Percentiles rank a stretch among this genome's conserved stretches.
These are phyloP conservation scores for Candidula unifasciata DNA, from an alignment of 2,888 invertebrate genomes.

Conservation along the genomic window DNA sequence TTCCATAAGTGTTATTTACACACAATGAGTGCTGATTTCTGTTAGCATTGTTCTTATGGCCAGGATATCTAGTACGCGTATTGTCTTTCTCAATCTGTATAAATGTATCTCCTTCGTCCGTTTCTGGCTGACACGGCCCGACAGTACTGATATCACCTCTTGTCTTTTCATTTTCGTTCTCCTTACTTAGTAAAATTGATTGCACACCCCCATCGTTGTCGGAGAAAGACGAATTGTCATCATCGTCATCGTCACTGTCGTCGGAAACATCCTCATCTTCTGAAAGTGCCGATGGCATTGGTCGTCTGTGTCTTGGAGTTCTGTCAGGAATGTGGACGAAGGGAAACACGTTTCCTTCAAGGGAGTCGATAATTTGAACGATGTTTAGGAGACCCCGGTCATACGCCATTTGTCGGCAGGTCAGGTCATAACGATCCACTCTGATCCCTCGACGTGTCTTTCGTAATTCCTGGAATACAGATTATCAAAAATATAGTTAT, in stretches of 20 bases:
- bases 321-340: conserved; percentile 63
- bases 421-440: conserved; percentile 61
- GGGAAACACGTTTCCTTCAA: conserved; percentile 68
- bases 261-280: background rate
- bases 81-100: background rate
- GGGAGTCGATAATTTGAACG: conserved; percentile 74
- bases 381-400: conserved; percentile 68
- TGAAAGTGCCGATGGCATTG: conserved; percentile 57
- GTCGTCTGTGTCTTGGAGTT: conserved; percentile 60
- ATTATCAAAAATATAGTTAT: background rate
- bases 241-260: conserved; percentile 11
- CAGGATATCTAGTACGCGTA: background rate
- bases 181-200: background rate
- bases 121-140: no score
- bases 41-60: no score
- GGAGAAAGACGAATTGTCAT: background rate
- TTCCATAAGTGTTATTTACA: no score
- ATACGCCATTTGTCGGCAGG: conserved; percentile 75
- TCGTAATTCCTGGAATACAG: conserved; percentile 38
- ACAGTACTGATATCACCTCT: background rate
- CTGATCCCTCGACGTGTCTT: conserved; percentile 31
- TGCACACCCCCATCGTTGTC: background rate
- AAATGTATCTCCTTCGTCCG: no score
- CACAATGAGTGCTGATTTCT: no score
- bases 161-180: conserved; percentile 8